Evolutionary conservation across 2,113 vertebrate species (phyloP).

Genomic region (Prietella phreatophila): DNA sequence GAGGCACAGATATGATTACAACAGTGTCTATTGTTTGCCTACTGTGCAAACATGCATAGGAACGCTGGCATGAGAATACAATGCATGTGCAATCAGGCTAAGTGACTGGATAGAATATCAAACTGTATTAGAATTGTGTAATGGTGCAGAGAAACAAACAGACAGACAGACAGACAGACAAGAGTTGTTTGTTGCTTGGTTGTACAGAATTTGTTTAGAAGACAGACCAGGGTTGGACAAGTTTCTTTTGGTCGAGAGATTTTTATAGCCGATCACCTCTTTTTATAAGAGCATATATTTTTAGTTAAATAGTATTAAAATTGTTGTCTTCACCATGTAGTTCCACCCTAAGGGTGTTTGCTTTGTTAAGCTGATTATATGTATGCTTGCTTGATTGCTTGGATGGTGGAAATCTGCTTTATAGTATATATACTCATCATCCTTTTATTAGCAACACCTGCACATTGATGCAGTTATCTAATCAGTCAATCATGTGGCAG

Average conservation of each 20-base stretch:
- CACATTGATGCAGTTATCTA: no score
- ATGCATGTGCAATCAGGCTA: not conserved
- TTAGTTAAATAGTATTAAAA: no score
- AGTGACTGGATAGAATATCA: not conserved
- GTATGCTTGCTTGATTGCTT: no score
- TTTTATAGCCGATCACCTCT: not conserved
- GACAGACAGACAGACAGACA: not conserved
- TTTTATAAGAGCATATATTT: not conserved
- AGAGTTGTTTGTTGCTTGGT: not conserved
- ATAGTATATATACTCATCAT: no score
- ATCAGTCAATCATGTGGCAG: no score
- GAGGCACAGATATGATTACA: constrained; percentile 53
- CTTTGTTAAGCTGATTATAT: no score
- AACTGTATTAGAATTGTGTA: not conserved
- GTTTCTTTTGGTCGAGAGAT: not conserved
- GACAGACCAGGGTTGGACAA: not conserved
- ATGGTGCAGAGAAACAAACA: not conserved
- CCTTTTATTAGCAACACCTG: no score
- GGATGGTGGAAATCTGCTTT: no score
- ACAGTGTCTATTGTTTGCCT: constrained; percentile 36
- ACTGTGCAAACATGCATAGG: constrained; percentile 37
- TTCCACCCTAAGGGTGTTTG: no score
- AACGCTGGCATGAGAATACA: constrained; percentile 22
- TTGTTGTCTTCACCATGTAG: no score
- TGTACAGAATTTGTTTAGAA: not conserved